These are phyloP conservation scores for Accipiter cooperii DNA, from an alignment of 2,113 vertebrate species.

Conservation along the genomic window DNA sequence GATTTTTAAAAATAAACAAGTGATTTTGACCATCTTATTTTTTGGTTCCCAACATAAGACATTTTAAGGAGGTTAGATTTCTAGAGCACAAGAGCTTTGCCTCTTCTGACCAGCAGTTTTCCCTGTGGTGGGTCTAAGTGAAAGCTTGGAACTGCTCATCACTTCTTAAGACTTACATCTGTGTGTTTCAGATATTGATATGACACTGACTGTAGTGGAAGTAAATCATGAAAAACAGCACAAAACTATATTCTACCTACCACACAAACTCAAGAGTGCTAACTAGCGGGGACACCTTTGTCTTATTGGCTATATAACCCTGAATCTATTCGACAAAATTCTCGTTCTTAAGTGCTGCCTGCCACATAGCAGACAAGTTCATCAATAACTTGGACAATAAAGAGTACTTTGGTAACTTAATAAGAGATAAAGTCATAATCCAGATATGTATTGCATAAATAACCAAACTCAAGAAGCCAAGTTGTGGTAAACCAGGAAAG, in stretches of 20 bases:
- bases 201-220: neutral
- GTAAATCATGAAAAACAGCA: neutral
- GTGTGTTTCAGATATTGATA: neutral
- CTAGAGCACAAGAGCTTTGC: neutral
- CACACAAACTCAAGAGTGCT: neutral
- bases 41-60: neutral
- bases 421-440: neutral
- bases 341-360: neutral
- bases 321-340: neutral
- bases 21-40: neutral
- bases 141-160: neutral
- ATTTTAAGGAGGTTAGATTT: neutral
- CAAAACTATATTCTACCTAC: neutral
- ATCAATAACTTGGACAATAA: neutral
- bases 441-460: neutral
- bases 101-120: neutral
- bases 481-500: neutral
- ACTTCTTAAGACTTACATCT: neutral
- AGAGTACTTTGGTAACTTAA: neutral
- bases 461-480: neutral
- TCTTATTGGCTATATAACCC: neutral
- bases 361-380: neutral
- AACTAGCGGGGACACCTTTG: neutral
- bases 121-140: neutral
- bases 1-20: neutral